Evolutionary conservation across 2,797 vertebrate genomes (phyloP), one percentile per base, ranked within the genome.

Genomic region (Myotis pilosus): DNA sequence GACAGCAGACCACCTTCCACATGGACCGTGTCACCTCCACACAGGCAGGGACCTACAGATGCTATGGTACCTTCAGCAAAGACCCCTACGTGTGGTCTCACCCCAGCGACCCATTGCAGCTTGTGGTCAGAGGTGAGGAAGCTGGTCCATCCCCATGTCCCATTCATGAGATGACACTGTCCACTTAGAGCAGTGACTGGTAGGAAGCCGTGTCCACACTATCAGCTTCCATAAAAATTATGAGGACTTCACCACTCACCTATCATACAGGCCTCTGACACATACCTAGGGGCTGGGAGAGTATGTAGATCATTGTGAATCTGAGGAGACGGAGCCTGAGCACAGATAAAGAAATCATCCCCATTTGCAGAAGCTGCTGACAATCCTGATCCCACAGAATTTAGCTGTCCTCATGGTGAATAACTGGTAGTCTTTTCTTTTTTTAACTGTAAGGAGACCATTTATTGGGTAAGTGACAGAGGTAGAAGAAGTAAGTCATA

Each of bases 1-100:
- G 2, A 0, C 0, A 0, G 8, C 76, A 60, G 69, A 9, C 69
- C 17, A 3, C 11, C 66, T 87, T 82, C 49, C n/a, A 17, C n/a
- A 1, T 41, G 57, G 11, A 36, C 9, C 20, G 0, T 0, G 41
- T 41, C 17, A 33, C 49, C 20, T 3, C 20, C 28, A 17, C 69
- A 57, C 51, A 75, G 36, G 4, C 33, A 0, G 49, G 16, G 11
- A 28, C 69, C 28, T 82, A 87, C 28, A 74, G 82, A 10, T 87
- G 88, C 68, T 68, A 66, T 2, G 9, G 75, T 41, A 41, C 2
- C 83, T 69, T 91, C 41, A 2, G 0, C 0, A 0, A 5, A 0
- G 0, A 6, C 12, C 66, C 47, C 12, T 8, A 51, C 0, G 0
- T 68, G 41, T 87, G 41, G 69, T 92, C 83, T 44, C 5, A 28